A percentile compares a stretch with the other conserved stretches of the same genome.
Evolutionary conservation across 1,140 invertebrate species (phyloP).

Genomic region (Drosophila ogumai): DNA sequence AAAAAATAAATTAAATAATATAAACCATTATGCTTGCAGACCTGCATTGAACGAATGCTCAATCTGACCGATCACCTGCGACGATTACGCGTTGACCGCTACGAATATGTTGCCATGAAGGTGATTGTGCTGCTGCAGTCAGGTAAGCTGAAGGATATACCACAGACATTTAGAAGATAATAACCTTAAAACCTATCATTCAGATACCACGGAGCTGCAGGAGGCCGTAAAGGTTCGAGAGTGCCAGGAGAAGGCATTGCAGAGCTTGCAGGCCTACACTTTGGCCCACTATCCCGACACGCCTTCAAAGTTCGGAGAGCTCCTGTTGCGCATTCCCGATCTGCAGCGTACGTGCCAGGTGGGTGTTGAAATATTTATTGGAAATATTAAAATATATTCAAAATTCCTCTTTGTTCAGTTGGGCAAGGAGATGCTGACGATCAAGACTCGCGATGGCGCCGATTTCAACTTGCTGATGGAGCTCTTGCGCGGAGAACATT

Average conservation of each 20-base stretch:
- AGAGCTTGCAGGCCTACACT: conserved; percentile 96
- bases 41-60: conserved; percentile 96
- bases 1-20: too few relatives aligned
- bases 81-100: conserved; percentile 95
- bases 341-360: conserved; percentile 97
- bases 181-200: conserved; percentile 53
- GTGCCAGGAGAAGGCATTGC: conserved; percentile 96
- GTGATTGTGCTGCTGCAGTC: conserved; percentile 97
- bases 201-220: conserved; percentile 95
- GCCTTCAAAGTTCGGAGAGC: conserved; percentile 97
- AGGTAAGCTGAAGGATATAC: conserved; percentile 86
- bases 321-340: conserved; percentile 96
- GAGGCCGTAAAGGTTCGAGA: conserved; percentile 96
- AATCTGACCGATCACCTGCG: conserved; percentile 97
- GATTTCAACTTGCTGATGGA: conserved; percentile 98
- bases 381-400: background rate
- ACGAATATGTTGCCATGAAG: conserved; percentile 98
- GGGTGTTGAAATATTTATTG: conserved; percentile 19
- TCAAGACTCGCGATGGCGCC: conserved; percentile 94
- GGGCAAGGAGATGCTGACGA: conserved; percentile 95
- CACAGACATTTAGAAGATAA: background rate
- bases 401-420: conserved; percentile 86
- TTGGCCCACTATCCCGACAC: conserved; percentile 95
- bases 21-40: conserved; percentile 48
- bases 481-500: conserved; percentile 95